A percentile compares a stretch with the other conserved stretches of the same genome.
Evolutionary conservation across 2,113 vertebrate genomes (phyloP).

Genomic region (Pomatostomus ruficeps): DNA sequence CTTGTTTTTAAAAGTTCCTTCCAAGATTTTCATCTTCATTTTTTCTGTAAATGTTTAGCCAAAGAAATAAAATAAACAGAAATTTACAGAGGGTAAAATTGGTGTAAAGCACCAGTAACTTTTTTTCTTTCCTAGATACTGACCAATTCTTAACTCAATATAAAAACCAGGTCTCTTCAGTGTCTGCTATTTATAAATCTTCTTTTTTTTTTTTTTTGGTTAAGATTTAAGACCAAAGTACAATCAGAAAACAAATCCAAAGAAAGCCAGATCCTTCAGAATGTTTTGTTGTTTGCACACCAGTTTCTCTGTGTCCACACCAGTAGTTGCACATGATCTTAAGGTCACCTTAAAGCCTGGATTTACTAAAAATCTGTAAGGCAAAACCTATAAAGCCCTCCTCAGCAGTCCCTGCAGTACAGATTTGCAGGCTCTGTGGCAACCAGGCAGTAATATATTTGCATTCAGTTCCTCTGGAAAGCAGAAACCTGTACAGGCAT

Average conservation of each 20-base stretch:
- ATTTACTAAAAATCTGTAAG: background rate
- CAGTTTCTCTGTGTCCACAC: background rate
- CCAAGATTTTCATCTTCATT: constrained; percentile 59
- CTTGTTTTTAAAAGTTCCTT: constrained; percentile 54
- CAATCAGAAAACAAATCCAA: background rate
- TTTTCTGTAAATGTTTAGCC: constrained; percentile 57
- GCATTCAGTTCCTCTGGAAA: background rate
- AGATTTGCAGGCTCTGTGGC: background rate
- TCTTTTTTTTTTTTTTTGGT: background rate
- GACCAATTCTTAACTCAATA: background rate
- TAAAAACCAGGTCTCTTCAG: background rate
- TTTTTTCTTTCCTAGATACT: background rate
- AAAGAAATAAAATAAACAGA: constrained; percentile 63
- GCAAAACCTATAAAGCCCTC: accelerated
- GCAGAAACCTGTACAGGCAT: accelerated
- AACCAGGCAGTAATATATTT: background rate
- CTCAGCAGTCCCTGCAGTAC: background rate
- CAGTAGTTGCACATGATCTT: background rate
- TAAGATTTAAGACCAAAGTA: background rate
- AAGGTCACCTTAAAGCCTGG: background rate
- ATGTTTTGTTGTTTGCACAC: accelerated
- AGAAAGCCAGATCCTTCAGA: background rate
- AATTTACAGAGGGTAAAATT: background rate
- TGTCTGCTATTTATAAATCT: background rate
- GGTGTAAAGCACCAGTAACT: constrained; percentile 9